Conservation (phyloP, 1,140 invertebrate genomes). For the Papilio machaon region DNA sequence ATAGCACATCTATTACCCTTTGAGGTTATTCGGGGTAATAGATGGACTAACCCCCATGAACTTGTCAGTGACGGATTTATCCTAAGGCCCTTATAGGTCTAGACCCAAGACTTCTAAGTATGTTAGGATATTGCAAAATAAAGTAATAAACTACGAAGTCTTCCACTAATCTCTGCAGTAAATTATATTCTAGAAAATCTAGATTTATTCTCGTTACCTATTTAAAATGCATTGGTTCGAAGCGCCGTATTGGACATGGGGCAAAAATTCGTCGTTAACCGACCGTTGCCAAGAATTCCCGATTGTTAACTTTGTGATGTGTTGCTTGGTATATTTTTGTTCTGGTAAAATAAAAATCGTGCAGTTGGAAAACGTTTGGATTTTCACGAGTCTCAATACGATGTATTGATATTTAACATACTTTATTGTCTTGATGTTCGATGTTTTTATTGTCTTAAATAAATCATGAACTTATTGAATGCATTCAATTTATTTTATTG, state of each 20-base stretch:
- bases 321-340: conserved; percentile 42
- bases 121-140: too few relatives aligned
- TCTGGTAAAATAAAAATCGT: conserved; percentile 9
- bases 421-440: not conserved
- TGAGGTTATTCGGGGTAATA: not conserved
- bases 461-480: conserved; percentile 41
- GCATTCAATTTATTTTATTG: conserved; percentile 29
- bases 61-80: too few relatives aligned
- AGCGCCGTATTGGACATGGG: conserved; percentile 37
- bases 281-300: conserved; percentile 53
- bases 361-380: not conserved
- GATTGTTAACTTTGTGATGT: conserved; percentile 47
- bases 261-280: conserved; percentile 46
- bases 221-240: conserved; percentile 4
- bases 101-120: too few relatives aligned
- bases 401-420: not conserved
- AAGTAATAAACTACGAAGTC: too few relatives aligned
- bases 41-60: too few relatives aligned
- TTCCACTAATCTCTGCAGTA: not conserved
- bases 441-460: conserved; percentile 38
- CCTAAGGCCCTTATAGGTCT: too few relatives aligned
- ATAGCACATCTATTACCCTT: too few relatives aligned
- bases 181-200: not conserved
- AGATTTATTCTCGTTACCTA: conserved; percentile 3
- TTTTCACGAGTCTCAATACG: not conserved